Base-by-base conservation (phyloP, 2,888 invertebrate genomes). In the Idaea biselata region DNA sequence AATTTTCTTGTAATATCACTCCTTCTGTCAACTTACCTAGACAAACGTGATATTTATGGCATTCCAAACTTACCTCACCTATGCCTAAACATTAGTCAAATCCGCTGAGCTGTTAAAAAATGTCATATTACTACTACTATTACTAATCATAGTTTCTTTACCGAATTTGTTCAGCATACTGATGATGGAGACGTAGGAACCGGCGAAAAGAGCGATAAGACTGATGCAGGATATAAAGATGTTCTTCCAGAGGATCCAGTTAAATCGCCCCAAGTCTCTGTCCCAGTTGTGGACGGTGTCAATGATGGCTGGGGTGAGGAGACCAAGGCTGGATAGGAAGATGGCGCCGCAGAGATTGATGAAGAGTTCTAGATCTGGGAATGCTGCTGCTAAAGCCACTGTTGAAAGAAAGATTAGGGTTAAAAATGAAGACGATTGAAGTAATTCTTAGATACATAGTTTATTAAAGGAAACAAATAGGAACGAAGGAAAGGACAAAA, bases 261-360 rank as follows among this genome's bases (percentile, higher is more conserved):
- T 93, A 69, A 92, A 92, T 18, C 76, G 77, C 0, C 97, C 97
- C 1, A 96, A 93, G 11, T 93, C 93, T 58, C 93, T 84, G 65
- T 87, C 85, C 95, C 95, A 96, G 67, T 94, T 93, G 69, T 95
- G 94, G 3, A 97, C 94, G 0, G 95, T 95, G 78, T 97, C 96
- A 6, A 96, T 93, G 54, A 96, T 87, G 7, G 96, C 95, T 18
- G 97, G 96, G 7, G 96, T 94, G 60, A 95, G 91, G 33, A 97
- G 93, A 1, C 98, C 97, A 59, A 95, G 91, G 58, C 94, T 94
- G 3, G 96, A 95, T 65, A 95, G 94, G 75, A 95, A 95, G 61
- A 95, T 93, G 2, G 98, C 96, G 0, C 98, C 98, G 6, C 97
- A 96, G 54, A 98, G 91, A 60, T 96, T 96, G 78, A 98, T 98